Base-by-base conservation (phyloP, 2,888 invertebrate species). In the Peribatodes rhomboidaria region DNA sequence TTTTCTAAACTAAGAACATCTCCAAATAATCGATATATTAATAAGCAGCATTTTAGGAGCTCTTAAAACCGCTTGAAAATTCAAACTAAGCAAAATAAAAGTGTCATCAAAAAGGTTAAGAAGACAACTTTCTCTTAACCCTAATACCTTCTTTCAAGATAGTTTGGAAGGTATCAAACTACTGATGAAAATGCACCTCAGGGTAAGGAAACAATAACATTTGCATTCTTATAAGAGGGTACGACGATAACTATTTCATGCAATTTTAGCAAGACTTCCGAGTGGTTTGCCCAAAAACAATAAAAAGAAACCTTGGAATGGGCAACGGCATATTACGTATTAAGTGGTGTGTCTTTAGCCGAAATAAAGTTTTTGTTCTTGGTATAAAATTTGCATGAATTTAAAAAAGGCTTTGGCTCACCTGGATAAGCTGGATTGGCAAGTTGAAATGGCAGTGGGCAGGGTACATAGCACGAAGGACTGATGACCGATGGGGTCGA, bases 171-270 rank as follows among this genome's bases (percentile, higher is more conserved):
- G 74, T 77, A 75, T 74, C 73, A 73, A 65, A 72, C 65, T 75
- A 65, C 72, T 66, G 74, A 69, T 74, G 71, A 71, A 80, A 84
- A 75, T 79, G 80, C 77, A 83, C 86, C 78, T 80, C 68, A 58
- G 85, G 81, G 84, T 70, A 74, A 71, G 77, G 75, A 75, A 81
- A 82, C 82, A 81, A 82, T 86, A 81, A 78, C 75, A 86, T 86
- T 86, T 84, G 80, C 85, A 86, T 86, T 82, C 75, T 79, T 84
- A 83, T 83, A 78, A 77, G 75, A 81, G 77, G 78, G 81, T 75
- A 70, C 69, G 76, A 77, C 76, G 77, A 84, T 80, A 79, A 82
- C 81, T 75, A 72, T 78, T 74, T 70, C 69, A 67, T 74, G 71
- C 70, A 71, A 71, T 72, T 72, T 71, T 63, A 71, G 67, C 54